Conservation (phyloP, 2,113 vertebrate genomes). For the Leucopsar rothschildi region DNA sequence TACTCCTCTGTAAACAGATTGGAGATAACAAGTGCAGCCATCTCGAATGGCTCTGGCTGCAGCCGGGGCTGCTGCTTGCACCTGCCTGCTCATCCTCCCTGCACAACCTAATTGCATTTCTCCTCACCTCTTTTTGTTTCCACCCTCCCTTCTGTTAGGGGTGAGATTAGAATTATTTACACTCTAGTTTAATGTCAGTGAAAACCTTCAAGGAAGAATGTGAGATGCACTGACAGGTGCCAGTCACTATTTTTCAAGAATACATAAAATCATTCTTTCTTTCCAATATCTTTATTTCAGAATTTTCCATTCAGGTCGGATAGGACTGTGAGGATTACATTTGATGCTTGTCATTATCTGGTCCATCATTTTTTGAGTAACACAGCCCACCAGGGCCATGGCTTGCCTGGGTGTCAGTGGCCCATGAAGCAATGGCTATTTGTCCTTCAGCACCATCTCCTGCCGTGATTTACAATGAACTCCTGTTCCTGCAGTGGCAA, state of each 20-base stretch:
- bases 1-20: slow-evolving; percentile 69
- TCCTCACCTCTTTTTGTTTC: not conserved
- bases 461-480: not conserved
- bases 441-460: slow-evolving; percentile 39
- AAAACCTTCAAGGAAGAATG: not conserved
- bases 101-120: not conserved
- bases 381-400: not conserved
- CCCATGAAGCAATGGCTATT: slow-evolving; percentile 45
- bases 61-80: not conserved
- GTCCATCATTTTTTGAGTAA: not conserved
- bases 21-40: slow-evolving; percentile 55
- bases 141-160: not conserved
- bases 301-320: not conserved
- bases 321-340: not conserved
- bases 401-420: not conserved
- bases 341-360: not conserved
- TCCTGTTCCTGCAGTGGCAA: not conserved
- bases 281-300: not conserved
- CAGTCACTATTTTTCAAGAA: not conserved
- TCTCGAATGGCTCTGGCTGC: not conserved
- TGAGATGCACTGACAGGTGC: not conserved
- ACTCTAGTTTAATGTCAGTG: not conserved
- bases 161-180: not conserved
- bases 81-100: not conserved
- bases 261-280: not conserved